Evolutionary conservation across 1,140 invertebrate genomes (phyloP).

Genomic region (Platorchestia sp.): DNA sequence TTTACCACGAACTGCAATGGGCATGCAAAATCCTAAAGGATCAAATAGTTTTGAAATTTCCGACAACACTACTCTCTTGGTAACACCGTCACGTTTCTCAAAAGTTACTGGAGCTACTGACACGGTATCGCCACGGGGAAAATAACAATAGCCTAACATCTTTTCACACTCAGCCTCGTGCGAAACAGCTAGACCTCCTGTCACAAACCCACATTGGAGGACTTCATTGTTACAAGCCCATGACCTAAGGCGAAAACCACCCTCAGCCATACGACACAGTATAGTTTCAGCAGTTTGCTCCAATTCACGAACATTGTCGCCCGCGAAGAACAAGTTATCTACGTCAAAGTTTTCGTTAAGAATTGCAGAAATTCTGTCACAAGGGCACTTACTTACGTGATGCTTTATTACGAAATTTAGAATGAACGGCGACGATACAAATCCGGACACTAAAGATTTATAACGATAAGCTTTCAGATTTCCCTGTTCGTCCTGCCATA

Average conservation of each 20-base stretch:
- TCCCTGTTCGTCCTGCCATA: conserved; percentile 36
- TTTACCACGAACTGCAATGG: background rate
- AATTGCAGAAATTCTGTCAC: background rate
- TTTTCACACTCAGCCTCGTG: background rate
- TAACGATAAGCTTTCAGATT: conserved; percentile 41
- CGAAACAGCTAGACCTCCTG: background rate
- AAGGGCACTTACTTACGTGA: background rate
- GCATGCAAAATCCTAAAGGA: background rate
- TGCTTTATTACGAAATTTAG: too few relatives aligned
- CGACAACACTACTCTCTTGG: background rate
- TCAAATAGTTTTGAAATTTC: background rate
- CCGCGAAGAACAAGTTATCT: background rate
- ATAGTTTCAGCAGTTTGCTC: background rate
- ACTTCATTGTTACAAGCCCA: background rate
- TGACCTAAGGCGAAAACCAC: background rate
- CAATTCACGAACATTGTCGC: background rate
- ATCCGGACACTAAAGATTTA: conserved; percentile 47
- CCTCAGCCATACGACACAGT: background rate
- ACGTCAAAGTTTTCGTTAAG: background rate
- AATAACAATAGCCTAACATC: background rate
- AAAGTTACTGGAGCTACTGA: background rate
- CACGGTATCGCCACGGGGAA: background rate
- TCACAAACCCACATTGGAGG: background rate
- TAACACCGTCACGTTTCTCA: background rate
- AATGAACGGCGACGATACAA: conserved; percentile 30